Base-by-base conservation (phyloP, 2,797 vertebrate genomes). In the Typhlichthys eigenmanni region DNA sequence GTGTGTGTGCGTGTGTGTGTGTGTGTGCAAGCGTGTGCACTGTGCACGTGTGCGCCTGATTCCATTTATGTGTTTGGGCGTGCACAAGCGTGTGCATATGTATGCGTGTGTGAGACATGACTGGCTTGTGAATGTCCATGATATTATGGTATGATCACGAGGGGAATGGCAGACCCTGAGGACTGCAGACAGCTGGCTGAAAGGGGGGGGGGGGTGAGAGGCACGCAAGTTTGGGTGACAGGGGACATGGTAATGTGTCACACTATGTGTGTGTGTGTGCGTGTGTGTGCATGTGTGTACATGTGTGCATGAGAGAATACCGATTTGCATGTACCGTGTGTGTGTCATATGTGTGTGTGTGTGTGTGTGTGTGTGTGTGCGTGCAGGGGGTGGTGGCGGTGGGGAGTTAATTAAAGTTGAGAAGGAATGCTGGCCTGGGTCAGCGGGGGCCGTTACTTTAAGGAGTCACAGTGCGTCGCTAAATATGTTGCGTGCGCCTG, bases 171-270 rank as follows among this genome's bases (percentile, higher is more conserved):
- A 83, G 70, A 58, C 56, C 32, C 38, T 89, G 87, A 91, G 79
- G 80, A 76, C 50, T 4, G 13, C 50, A 24, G 84, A 89, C 89
- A 91, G 88, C 87, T 91, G 90, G 75, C 64, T 17, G 58, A 5
- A 56, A 64, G 52, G 68, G 54, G 34, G 55, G 49, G 43, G 47
- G 45, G 50, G 32, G 29, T 16, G 48, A 54, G 49, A 43, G 59
- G 62, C 47, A 56, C 5, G 29, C 13, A 12, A 57, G 70, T 54
- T 69, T 77, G 62, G 60, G 58, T 75, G 68, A 77, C 70, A 62
- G 53, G 69, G 49, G 49, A 10, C 13, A 9, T 2, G 50, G 13
- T 62, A 24, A 60, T 49, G 54, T 62, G 55, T 50, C 13, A 38
- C 16, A 13, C 16, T 46, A 1, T 71, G 58, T 53, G 58, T 66